Evolutionary conservation across 2,797 vertebrate species (phyloP).

Genomic region (Myripristis jacobus): DNA sequence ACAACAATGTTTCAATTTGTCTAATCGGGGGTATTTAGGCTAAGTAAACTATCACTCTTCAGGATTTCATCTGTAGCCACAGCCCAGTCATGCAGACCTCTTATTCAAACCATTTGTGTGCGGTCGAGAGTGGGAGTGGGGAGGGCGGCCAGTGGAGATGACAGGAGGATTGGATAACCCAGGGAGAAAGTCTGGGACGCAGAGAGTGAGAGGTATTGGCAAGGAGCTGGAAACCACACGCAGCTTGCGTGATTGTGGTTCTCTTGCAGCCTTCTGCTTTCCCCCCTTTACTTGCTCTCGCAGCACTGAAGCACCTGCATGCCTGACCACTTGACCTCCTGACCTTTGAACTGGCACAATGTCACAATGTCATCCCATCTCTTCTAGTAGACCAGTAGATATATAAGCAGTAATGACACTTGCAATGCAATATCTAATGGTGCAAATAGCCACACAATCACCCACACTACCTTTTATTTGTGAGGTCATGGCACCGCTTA

Average conservation of each 20-base stretch:
- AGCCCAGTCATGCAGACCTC: slow-evolving; percentile 88
- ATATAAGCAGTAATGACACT: no score
- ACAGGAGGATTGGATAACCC: slow-evolving; percentile 85
- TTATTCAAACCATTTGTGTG: slow-evolving; percentile 94
- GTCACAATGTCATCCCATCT: not conserved
- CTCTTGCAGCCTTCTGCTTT: slow-evolving; percentile 57
- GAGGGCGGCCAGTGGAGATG: slow-evolving; percentile 63
- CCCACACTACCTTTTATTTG: slow-evolving; percentile 35
- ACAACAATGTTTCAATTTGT: slow-evolving; percentile 90
- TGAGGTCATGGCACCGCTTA: slow-evolving; percentile 57
- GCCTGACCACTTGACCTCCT: slow-evolving; percentile 46
- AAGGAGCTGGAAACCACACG: slow-evolving; percentile 82
- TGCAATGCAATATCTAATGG: not conserved
- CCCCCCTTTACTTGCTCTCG: slow-evolving; percentile 42
- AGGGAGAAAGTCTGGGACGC: slow-evolving; percentile 80
- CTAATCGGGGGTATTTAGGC: slow-evolving; percentile 90
- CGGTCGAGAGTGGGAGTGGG: slow-evolving; percentile 72
- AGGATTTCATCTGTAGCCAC: slow-evolving; percentile 82
- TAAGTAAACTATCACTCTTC: slow-evolving; percentile 90
- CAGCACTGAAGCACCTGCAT: slow-evolving; percentile 79
- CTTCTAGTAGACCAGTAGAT: not conserved
- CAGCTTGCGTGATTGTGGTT: slow-evolving; percentile 83
- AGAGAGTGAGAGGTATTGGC: slow-evolving; percentile 88
- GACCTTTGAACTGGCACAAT: slow-evolving; percentile 63
- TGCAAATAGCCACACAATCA: slow-evolving; percentile 43